Evolutionary conservation across 2,888 invertebrate genomes (phyloP), one percentile per base, ranked within the genome.

Genomic region (Griposia aprilina): DNA sequence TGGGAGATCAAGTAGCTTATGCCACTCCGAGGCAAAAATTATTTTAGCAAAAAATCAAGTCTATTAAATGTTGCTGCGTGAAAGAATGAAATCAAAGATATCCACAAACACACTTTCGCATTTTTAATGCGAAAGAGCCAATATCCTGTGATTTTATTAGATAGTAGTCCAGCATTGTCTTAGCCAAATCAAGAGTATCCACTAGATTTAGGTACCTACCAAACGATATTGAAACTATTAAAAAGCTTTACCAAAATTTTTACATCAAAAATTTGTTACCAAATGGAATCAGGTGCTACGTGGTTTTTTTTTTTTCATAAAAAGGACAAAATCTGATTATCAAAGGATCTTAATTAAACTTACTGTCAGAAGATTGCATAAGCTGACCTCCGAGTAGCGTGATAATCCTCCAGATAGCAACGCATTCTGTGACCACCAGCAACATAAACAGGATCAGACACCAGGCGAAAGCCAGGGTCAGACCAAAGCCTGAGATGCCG

Each of bases 331-430:
- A 45, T n/a, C 15, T n/a, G 41, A 45, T n/a, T 41, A 17, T 10
- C n/a, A 45, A n/a, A 45, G 45, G 5, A n/a, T n/a, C 10, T 5
- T 2, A 52, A 75, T 52, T 52, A 52, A 20, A 20, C 8, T 91
- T 82, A 94, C 90, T 91, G 74, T 75, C 63, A 57, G 87, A 78
- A n/a, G 85, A 74, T 36, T 90, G 86, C 0, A 20, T 78, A 2
- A 90, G 84, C 57, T 82, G 57, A 30, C 91, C 93, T 57, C 87
- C 84, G 11, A 95, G 63, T 23, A 92, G 69, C 50, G 83, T 90
- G 4, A 92, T 79, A 0, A 95, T 73, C 70, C 91, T 95, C 93
- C 93, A 93, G 45, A 95, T 80, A 1, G 95, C 92, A 11, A 87
- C 88, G 0, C 87, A 59, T 82, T 92, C 94, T 36, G 94, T 87